Percentiles rank a stretch among this genome's conserved stretches.
Evolutionary conservation across 2,797 vertebrate genomes (phyloP).

Genomic region (Bothrops alternatus): DNA sequence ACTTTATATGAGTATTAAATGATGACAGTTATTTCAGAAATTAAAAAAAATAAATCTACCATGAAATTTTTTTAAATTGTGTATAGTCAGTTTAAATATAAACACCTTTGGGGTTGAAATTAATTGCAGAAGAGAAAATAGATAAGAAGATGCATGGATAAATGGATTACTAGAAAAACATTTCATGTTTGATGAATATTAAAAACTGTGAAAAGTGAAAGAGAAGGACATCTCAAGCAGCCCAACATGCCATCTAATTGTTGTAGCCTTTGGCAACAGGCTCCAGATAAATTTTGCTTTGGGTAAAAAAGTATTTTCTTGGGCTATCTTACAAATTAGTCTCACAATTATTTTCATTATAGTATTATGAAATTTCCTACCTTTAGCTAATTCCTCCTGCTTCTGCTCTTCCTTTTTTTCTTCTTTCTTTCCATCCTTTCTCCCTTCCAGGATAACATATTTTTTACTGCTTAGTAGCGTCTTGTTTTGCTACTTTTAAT

Average conservation of each 20-base stretch:
- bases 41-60: slow-evolving; percentile 11
- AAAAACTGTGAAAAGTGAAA: neutral
- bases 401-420: neutral
- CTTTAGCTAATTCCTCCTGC: neutral
- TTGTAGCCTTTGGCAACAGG: neutral
- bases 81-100: slow-evolving; percentile 30
- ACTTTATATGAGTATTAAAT: slow-evolving; percentile 42
- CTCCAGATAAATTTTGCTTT: neutral
- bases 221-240: neutral
- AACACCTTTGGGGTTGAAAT: slow-evolving; percentile 37
- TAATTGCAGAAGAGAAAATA: neutral
- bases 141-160: neutral
- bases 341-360: neutral
- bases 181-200: neutral
- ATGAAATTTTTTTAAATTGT: slow-evolving; percentile 31
- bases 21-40: slow-evolving; percentile 52
- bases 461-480: neutral
- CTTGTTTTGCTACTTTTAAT: neutral
- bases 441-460: neutral
- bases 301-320: neutral
- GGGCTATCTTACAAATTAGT: neutral
- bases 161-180: neutral
- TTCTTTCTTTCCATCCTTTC: neutral
- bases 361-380: neutral
- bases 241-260: neutral